Conservation (phyloP, 2,888 invertebrate genomes). For the Bugulina stolonifera region DNA sequence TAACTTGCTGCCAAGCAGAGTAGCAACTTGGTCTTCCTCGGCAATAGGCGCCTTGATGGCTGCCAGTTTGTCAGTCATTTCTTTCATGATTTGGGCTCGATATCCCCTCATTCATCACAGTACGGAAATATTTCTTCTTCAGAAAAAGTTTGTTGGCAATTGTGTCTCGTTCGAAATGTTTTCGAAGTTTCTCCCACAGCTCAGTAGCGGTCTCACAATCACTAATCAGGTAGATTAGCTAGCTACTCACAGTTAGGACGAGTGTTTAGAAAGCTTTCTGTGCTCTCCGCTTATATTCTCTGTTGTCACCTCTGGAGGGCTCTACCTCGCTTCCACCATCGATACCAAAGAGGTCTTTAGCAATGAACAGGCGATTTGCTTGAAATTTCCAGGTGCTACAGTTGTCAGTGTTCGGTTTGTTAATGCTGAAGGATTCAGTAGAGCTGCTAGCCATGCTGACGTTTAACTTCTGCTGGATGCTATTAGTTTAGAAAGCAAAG, state of each 20-base stretch:
- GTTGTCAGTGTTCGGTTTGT: too few relatives aligned
- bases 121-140: neutral
- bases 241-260: neutral
- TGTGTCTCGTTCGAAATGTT: neutral
- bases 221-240: neutral
- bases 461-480: too few relatives aligned
- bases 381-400: slow-evolving; percentile 1
- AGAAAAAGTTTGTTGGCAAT: neutral
- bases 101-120: neutral
- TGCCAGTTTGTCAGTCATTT: neutral
- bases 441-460: too few relatives aligned
- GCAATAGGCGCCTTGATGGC: neutral
- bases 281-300: neutral
- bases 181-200: neutral
- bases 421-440: too few relatives aligned
- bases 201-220: neutral
- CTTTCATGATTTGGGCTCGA: too few relatives aligned
- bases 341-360: neutral
- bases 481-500: too few relatives aligned
- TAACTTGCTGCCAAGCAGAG: neutral
- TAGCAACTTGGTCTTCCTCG: neutral
- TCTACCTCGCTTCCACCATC: neutral
- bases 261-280: neutral
- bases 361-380: neutral
- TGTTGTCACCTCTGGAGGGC: neutral